Conservation (phyloP, 2,888 invertebrate genomes). For the Erynnis tages region DNA sequence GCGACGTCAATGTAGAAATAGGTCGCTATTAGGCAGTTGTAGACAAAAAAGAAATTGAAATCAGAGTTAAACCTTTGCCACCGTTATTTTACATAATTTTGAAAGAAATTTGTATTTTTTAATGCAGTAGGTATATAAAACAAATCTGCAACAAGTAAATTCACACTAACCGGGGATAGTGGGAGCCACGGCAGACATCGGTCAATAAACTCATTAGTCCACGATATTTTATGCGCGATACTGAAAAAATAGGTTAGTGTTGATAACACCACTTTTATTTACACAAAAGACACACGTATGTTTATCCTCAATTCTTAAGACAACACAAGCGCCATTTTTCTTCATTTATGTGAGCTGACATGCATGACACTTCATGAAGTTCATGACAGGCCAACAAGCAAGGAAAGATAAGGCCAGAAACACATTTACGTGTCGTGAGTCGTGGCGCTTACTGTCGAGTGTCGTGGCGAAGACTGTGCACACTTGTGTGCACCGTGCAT, state of each 20-base stretch:
- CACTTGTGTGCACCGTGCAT: too few relatives aligned
- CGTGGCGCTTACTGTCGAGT: too few relatives aligned
- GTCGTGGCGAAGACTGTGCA: too few relatives aligned
- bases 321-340: slow-evolving; percentile 74
- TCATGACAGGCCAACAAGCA: not conserved
- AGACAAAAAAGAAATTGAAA: too few relatives aligned
- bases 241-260: slow-evolving; percentile 6
- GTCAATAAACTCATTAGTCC: slow-evolving; percentile 79
- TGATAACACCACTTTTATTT: slow-evolving; percentile 12
- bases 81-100: not conserved
- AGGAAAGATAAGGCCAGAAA: too few relatives aligned
- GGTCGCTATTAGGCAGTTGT: slow-evolving; percentile 51
- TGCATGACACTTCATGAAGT: not conserved
- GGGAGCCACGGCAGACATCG: slow-evolving; percentile 81
- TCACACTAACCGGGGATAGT: slow-evolving; percentile 76
- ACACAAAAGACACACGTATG: slow-evolving; percentile 49
- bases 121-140: not conserved
- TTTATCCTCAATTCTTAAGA: slow-evolving; percentile 64
- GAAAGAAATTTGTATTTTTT: not conserved
- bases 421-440: too few relatives aligned
- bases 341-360: slow-evolving; percentile 40
- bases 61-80: too few relatives aligned
- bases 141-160: slow-evolving; percentile 39
- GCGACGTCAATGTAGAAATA: slow-evolving; percentile 71
- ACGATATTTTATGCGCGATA: slow-evolving; percentile 55